These are phyloP conservation scores for Nasonia vitripennis DNA, from an alignment of 1,140 invertebrate species.

Conservation along the genomic window DNA sequence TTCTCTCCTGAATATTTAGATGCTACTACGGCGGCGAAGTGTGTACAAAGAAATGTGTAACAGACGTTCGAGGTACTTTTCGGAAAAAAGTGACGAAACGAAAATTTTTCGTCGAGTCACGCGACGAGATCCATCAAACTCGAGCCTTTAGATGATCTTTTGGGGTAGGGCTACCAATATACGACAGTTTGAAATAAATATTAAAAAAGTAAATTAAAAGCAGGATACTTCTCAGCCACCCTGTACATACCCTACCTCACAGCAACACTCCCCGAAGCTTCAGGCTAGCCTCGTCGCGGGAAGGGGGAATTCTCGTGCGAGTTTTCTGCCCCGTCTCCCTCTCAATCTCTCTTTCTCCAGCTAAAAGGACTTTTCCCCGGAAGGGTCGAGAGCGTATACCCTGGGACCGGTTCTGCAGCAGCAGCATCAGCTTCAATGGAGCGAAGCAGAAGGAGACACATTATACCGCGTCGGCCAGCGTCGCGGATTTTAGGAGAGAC, in stretches of 20 bases:
- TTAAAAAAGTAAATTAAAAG: no score
- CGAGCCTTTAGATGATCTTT: no score
- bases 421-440: not conserved
- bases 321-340: not conserved
- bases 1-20: no score
- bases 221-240: not conserved
- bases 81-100: no score
- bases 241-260: not conserved
- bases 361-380: conserved; percentile 40
- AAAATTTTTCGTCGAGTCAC: not conserved
- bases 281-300: not conserved
- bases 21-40: no score
- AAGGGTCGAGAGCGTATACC: conserved; percentile 12
- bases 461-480: not conserved
- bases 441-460: not conserved
- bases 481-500: conserved; percentile 1
- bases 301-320: conserved; percentile 15
- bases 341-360: conserved; percentile 1
- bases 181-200: no score
- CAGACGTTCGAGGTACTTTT: no score
- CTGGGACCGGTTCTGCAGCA: not conserved
- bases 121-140: no score
- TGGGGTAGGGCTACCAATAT: no score
- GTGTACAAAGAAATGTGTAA: no score
- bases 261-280: not conserved